phyloP scores from a whole-genome alignment of 1,140 invertebrate species.

The Myzus persicae region DNA sequence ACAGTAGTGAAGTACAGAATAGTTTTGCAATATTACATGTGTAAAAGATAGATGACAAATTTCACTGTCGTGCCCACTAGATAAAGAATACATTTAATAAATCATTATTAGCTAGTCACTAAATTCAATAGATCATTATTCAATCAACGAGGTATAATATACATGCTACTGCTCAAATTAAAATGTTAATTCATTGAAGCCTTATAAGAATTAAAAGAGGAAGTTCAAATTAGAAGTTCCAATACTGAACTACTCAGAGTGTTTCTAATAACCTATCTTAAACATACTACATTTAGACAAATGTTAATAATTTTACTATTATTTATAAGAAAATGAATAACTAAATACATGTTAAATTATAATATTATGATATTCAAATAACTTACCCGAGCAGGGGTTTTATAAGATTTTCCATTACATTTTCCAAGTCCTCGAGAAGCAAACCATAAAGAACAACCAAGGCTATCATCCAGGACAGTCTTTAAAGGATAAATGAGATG shows the following conservation, averaged over 20 bases:
- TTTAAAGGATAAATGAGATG: slow-evolving; percentile 83
- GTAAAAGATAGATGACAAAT: not conserved
- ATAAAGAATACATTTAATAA: slow-evolving; percentile 8
- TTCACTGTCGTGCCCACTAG: not conserved
- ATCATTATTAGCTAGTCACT: too few species aligned
- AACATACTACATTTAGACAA: not conserved
- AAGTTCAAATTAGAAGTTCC: not conserved
- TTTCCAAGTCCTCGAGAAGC: slow-evolving; percentile 78
- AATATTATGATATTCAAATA: not conserved
- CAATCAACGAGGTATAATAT: not conserved
- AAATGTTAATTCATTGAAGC: not conserved
- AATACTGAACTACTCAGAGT: not conserved
- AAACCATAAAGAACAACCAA: slow-evolving; percentile 96
- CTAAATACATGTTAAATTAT: not conserved
- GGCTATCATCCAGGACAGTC: slow-evolving; percentile 94
- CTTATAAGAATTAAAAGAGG: not conserved
- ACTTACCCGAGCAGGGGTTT: slow-evolving; percentile 74
- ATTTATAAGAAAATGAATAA: not conserved
- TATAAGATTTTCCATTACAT: slow-evolving; percentile 65
- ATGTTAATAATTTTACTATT: not conserved
- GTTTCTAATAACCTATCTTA: not conserved
- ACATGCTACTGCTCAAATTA: not conserved
- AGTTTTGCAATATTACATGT: not conserved
- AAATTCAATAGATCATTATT: not conserved
- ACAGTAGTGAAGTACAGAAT: not conserved